Percentiles rank a stretch among this genome's conserved stretches.
Evolutionary conservation across 2,888 invertebrate species (phyloP).

Genomic region (Scrobipalpa costella): DNA sequence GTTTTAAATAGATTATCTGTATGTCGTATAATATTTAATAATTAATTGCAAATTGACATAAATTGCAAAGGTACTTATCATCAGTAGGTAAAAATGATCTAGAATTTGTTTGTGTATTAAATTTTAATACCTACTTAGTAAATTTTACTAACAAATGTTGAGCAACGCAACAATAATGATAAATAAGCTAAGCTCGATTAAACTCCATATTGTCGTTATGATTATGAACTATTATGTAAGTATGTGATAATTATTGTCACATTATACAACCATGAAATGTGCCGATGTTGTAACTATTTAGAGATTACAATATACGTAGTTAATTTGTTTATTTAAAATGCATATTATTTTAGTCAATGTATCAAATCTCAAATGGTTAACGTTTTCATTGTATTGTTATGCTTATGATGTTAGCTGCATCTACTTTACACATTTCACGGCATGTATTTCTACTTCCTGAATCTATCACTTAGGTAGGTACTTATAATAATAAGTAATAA

Average conservation of each 20-base stretch:
- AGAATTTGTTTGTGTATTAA: not conserved
- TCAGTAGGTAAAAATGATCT: not conserved
- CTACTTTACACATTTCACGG: constrained; percentile 3
- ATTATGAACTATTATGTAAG: constrained; percentile 53
- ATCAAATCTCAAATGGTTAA: not conserved
- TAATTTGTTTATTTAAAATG: not conserved
- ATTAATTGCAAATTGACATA: not conserved
- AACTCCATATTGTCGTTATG: constrained; percentile 66
- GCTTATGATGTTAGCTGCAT: not conserved
- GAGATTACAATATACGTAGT: not conserved
- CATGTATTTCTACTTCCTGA: constrained; percentile 47
- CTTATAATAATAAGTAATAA: not conserved
- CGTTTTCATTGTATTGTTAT: no score
- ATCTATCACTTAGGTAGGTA: constrained; percentile 24
- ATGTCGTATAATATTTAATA: no score
- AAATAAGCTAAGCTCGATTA: constrained; percentile 67
- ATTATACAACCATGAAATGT: constrained; percentile 39
- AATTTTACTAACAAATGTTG: not conserved
- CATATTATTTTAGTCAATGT: not conserved
- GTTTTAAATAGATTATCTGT: no score
- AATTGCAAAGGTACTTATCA: not conserved
- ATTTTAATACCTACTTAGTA: not conserved
- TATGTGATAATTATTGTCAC: constrained; percentile 77
- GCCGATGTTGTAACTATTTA: no score
- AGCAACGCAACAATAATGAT: constrained; percentile 43